These are phyloP conservation scores for Smutsia temminckii DNA, from an alignment of 2,797 vertebrate genomes.

Conservation along the genomic window DNA sequence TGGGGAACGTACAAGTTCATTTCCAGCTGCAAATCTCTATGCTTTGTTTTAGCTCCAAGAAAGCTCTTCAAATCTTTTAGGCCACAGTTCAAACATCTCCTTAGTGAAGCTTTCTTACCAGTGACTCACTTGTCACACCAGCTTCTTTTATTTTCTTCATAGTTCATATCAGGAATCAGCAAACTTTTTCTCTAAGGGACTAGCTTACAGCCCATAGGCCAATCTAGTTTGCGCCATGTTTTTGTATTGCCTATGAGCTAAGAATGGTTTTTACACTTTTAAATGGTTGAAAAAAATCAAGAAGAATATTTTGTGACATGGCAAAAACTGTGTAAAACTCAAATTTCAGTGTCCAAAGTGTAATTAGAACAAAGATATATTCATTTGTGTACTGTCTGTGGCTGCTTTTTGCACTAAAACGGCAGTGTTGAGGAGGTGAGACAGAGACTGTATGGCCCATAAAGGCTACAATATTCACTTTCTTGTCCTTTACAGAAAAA, in stretches of 20 bases:
- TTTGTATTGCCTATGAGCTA: background rate
- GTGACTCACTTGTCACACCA: background rate
- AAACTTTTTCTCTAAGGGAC: conserved; percentile 42
- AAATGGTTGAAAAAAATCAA: background rate
- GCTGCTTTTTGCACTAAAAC: background rate
- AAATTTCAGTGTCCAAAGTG: conserved; percentile 33
- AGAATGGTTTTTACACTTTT: conserved; percentile 36
- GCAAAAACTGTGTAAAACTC: conserved; percentile 53
- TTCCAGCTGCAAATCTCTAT: background rate
- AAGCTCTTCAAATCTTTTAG: background rate
- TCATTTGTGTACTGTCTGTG: background rate
- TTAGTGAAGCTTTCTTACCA: background rate
- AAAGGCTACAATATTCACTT: conserved; percentile 13
- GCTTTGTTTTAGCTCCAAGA: background rate
- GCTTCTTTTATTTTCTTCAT: conserved; percentile 22
- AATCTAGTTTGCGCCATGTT: background rate
- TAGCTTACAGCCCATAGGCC: background rate
- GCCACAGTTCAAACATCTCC: background rate
- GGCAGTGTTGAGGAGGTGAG: background rate
- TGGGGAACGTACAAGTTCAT: background rate
- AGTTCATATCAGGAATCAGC: background rate
- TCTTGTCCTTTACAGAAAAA: conserved; percentile 26
- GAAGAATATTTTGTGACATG: background rate
- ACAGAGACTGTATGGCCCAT: background rate
- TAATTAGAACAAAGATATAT: background rate